Base-by-base conservation (phyloP, 2,888 invertebrate genomes). In the Celastrina argiolus region DNA sequence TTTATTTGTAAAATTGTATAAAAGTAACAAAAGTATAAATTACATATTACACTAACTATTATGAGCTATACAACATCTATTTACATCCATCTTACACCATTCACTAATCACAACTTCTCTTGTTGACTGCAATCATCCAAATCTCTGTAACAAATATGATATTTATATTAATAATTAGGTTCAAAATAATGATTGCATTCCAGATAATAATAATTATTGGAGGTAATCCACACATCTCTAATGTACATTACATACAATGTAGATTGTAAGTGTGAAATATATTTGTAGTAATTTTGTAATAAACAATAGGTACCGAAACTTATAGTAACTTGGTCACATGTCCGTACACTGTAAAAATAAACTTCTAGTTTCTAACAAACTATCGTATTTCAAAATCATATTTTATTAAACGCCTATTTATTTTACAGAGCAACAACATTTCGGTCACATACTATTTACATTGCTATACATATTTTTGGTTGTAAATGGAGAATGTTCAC, bases 61-160 rank as follows among this genome's bases (percentile, higher is more conserved):
- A 56, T 28, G 28, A 58, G n/a, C 28, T 39, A 58, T 59, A 66
- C 75, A 2, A 41, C 14, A 61, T 22, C 58, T 58, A 58, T 58
- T 18, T 66, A 59, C 58, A 58, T 64, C 61, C 61, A 41, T 65
- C 59, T 66, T 56, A 36, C 56, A 63, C 45, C 59, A 42, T 36
- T 63, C 58, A 71, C 76, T 79, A 71, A 82, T 81, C 68, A 73
- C 65, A 85, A 67, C 22, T 34, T 5, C 12, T 36, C 56, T 28
- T 42, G 14, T 7, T 14, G 26, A 41, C 42, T 28, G 31, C 5
- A 12, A 34, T 65, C 82, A 83, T 64, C 88, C 89, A 63, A 89
- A 80, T 74, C 82, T 86, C 90, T 90, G 89, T 66, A 87, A 88
- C 69, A 69, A 67, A 73, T 75, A 68, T 1, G 22, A 28, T 69